A percentile compares a stretch with the other conserved stretches of the same genome.
Conservation (phyloP, 2,888 invertebrate species). For the Pollenia griseotomentosa region DNA sequence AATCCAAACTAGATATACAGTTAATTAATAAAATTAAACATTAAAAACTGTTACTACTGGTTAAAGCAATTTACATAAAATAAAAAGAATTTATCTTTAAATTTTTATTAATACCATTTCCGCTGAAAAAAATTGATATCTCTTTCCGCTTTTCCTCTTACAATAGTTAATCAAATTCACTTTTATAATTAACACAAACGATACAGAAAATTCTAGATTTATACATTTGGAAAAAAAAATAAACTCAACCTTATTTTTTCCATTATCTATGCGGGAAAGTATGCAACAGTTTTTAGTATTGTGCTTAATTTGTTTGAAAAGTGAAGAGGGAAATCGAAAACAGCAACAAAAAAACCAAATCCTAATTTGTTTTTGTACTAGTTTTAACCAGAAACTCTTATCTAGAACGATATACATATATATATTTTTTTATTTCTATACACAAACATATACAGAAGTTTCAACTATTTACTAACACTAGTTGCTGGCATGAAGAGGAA, state of each 20-base stretch:
- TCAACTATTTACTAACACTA: conserved; percentile 24
- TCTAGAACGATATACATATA: conserved; percentile 16
- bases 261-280: conserved; percentile 34
- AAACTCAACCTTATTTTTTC: neutral
- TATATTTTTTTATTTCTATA: conserved; percentile 15
- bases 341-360: conserved; percentile 4
- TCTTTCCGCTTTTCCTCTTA: no score
- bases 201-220: neutral
- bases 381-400: conserved; percentile 52
- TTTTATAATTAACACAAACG: conserved; percentile 34
- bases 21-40: no score
- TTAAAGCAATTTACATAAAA: no score
- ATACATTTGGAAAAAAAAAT: neutral
- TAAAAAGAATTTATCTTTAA: no score
- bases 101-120: neutral
- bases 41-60: no score
- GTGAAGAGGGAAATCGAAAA: neutral
- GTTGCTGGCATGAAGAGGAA: conserved; percentile 13
- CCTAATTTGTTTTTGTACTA: conserved; percentile 9
- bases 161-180: neutral
- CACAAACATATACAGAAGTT: neutral
- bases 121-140: neutral
- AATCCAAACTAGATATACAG: no score
- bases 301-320: conserved; percentile 11
- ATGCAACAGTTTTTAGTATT: conserved; percentile 53